These are phyloP conservation scores for Uloborus diversus DNA, from an alignment of 1,140 invertebrate genomes.

Conservation along the genomic window DNA sequence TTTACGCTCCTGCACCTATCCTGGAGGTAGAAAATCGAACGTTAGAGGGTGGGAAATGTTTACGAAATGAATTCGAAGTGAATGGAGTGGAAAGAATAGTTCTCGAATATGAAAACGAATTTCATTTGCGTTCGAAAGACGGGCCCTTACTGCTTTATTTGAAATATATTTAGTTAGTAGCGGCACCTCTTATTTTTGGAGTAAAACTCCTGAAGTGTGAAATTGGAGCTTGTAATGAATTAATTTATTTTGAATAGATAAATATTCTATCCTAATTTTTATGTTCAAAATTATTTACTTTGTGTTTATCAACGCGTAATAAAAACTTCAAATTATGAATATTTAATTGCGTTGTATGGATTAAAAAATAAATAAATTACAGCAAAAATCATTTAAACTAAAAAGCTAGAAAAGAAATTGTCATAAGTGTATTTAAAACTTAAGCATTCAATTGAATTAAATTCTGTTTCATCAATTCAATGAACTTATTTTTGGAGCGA, in stretches of 20 bases:
- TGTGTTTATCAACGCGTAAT: not conserved
- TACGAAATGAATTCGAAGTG: not conserved
- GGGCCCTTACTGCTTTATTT: not conserved
- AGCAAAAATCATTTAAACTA: no score
- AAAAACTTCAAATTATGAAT: no score
- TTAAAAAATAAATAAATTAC: no score
- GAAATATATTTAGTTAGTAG: not conserved
- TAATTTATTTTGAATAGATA: not conserved
- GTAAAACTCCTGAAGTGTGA: not conserved
- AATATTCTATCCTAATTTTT: not conserved
- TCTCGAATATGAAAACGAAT: not conserved
- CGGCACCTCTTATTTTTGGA: not conserved
- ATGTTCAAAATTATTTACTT: not conserved
- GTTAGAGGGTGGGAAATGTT: not conserved
- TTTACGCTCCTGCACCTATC: not conserved
- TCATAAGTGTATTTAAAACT: no score
- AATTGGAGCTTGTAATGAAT: not conserved
- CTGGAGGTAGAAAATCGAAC: not conserved
- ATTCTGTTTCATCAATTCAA: no score
- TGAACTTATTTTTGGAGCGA: not conserved
- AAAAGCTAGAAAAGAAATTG: no score
- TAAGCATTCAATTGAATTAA: no score
- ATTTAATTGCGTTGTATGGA: no score
- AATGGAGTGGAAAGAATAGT: not conserved
- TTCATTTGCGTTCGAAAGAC: not conserved